Base-by-base conservation (phyloP, 1,140 invertebrate genomes). In the Trigoniulus corallinus region DNA sequence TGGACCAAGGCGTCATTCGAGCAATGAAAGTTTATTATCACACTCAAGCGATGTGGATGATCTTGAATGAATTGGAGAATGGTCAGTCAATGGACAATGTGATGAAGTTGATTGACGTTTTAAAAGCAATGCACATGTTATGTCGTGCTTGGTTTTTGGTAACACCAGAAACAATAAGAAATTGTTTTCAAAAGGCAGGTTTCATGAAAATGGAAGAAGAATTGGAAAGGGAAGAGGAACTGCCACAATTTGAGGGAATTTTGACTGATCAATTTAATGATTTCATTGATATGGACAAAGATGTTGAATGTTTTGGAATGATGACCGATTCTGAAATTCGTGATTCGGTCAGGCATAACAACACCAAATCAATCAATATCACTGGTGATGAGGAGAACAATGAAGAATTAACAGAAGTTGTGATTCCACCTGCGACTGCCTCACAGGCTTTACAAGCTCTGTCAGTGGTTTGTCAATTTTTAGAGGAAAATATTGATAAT, bases 1-100 rank as follows among this genome's bases (percentile, higher is more conserved):
- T 57, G 56, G 53, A 57, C 44, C 55, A 57, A 47, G 56, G 54
- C 13, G 50, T 57, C 20, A 57, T 57, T 27, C 29, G 43, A 22
- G 37, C 45, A 10, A 34, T 56, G 13, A 56, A 56, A 46, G 39
- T 46, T 39, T 10, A 22, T 18, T 47, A 47, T 34, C 46, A 24
- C 25, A 12, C 12, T 4, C 25, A 27, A 4, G 12, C 25, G 22
- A n/a, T 10, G 42, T 24, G 42, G 4, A 44, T 34, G 7, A 34
- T 15, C 15, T 7, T 34, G 15, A 7, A 7, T 34, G 15, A 34
- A 34, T 34, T 21, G 21, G 12, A 44, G 4, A 12, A 44, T 34
- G 29, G 29, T 34, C 15, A 7, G 15, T 7, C 42, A 44, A 4
- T 44, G 12, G 18, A 20, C 12, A 20, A 44, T 44, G 4, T 44